A percentile compares a stretch with the other conserved stretches of the same genome.
These are phyloP conservation scores for Manis crassicaudata DNA, from an alignment of 2,797 vertebrate species.

Conservation along the genomic window DNA sequence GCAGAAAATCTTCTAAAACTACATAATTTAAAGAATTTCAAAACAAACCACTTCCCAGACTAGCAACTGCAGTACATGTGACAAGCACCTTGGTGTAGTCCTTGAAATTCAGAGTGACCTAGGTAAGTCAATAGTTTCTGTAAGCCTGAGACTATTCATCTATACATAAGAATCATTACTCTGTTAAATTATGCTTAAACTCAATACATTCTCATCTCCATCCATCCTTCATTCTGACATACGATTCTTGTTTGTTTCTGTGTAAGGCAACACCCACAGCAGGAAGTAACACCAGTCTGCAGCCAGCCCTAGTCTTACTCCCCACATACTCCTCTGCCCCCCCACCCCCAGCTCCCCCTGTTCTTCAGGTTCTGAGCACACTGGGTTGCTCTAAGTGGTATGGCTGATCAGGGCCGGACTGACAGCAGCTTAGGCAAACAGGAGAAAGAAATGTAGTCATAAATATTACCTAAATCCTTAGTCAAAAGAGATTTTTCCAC, in stretches of 20 bases:
- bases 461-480: background rate
- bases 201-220: background rate
- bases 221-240: background rate
- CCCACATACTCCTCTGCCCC: background rate
- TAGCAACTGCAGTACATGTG: background rate
- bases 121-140: background rate
- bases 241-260: background rate
- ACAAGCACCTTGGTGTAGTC: background rate
- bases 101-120: background rate
- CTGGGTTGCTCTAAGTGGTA: background rate
- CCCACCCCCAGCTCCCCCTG: background rate
- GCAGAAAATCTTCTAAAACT: constrained; percentile 6
- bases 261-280: background rate
- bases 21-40: background rate
- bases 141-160: background rate
- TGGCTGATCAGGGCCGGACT: background rate
- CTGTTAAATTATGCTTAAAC: background rate
- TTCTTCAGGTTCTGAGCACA: background rate
- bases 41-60: background rate
- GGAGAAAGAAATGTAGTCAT: background rate
- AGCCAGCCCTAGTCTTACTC: background rate
- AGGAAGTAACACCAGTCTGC: background rate
- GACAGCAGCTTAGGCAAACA: background rate
- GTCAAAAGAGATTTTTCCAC: background rate
- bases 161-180: background rate